Evolutionary conservation across 2,113 vertebrate species (phyloP).

Genomic region (Dromas ardeola): DNA sequence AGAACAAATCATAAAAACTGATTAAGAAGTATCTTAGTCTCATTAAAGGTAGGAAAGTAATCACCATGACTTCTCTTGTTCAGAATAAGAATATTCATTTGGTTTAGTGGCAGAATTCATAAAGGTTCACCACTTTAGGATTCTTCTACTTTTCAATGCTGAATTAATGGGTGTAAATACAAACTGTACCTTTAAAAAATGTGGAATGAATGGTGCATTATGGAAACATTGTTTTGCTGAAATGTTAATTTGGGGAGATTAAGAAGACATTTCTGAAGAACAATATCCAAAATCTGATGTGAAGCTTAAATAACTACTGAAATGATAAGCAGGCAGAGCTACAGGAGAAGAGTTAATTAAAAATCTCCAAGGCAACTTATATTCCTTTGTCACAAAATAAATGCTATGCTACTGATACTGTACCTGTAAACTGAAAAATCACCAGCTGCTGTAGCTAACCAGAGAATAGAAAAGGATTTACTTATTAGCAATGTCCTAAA

Average conservation of each 20-base stretch:
- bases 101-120: background rate
- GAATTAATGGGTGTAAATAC: background rate
- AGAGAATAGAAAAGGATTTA: slow-evolving; percentile 32
- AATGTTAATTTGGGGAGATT: slow-evolving; percentile 67
- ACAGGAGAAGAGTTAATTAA: slow-evolving; percentile 75
- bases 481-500: background rate
- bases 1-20: background rate
- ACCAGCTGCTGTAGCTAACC: slow-evolving; percentile 18
- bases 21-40: background rate
- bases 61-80: background rate
- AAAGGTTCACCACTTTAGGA: background rate
- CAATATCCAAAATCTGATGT: slow-evolving; percentile 68
- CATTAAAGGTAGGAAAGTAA: background rate
- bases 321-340: slow-evolving; percentile 68
- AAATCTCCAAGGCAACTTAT: slow-evolving; percentile 76
- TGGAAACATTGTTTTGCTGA: slow-evolving; percentile 30
- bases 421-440: slow-evolving; percentile 67
- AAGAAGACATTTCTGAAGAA: slow-evolving; percentile 56
- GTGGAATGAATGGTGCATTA: background rate
- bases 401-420: slow-evolving; percentile 48
- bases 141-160: background rate
- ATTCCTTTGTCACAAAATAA: slow-evolving; percentile 71
- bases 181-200: slow-evolving; percentile 12
- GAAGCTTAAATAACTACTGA: slow-evolving; percentile 66
- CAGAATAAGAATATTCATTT: background rate